Evolutionary conservation across 2,888 invertebrate genomes (phyloP).

Genomic region (Protodeltote pygarga): DNA sequence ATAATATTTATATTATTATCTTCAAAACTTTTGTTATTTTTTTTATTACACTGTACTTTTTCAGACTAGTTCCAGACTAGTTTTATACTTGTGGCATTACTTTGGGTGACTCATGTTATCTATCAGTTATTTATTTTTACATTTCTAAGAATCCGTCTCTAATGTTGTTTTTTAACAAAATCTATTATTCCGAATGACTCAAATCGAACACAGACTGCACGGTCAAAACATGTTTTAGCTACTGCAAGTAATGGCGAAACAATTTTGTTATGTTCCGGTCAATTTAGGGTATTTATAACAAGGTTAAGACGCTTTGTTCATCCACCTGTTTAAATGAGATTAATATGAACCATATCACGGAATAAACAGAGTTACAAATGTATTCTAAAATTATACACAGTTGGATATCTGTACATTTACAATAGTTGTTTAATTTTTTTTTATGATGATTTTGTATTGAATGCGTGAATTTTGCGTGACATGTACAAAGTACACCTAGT

Average conservation of each 20-base stretch:
- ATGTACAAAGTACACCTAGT: neutral
- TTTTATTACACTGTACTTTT: too few relatives aligned
- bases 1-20: too few relatives aligned
- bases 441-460: slow-evolving; percentile 29
- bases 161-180: too few relatives aligned
- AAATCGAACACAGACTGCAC: neutral
- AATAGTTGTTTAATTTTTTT: slow-evolving; percentile 4
- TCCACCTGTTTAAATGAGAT: slow-evolving; percentile 22
- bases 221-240: slow-evolving; percentile 1
- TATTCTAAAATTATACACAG: slow-evolving; percentile 14
- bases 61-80: too few relatives aligned
- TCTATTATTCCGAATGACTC: neutral
- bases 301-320: slow-evolving; percentile 13
- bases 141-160: too few relatives aligned
- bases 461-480: slow-evolving; percentile 33
- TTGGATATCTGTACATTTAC: slow-evolving; percentile 4
- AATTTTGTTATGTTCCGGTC: slow-evolving; percentile 4
- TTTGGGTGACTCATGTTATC: too few relatives aligned
- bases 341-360: slow-evolving; percentile 7
- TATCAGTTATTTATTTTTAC: too few relatives aligned
- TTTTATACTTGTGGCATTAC: too few relatives aligned
- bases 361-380: neutral
- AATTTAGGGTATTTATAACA: slow-evolving; percentile 8
- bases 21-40: too few relatives aligned
- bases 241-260: neutral